Conservation (phyloP, 2,888 invertebrate genomes). For the Mythimna ferrago region DNA sequence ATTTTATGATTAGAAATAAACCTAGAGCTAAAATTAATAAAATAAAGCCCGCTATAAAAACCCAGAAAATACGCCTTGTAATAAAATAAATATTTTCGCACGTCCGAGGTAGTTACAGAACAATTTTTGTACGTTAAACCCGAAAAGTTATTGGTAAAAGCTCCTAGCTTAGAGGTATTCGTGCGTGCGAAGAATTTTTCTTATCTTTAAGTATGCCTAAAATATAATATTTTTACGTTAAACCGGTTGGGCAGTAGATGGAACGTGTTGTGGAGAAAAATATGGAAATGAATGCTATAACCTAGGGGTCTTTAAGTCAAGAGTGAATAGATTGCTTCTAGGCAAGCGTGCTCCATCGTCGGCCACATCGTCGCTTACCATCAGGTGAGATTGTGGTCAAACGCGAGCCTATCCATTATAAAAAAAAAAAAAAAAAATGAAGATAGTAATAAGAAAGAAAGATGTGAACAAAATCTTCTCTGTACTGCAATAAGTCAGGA, state of each 20-base stretch:
- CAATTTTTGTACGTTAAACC: constrained; percentile 29
- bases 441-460: neutral
- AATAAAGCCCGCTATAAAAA: neutral
- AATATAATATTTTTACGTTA: constrained; percentile 21
- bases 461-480: neutral
- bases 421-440: too few relatives aligned
- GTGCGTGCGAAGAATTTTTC: constrained; percentile 47
- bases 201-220: constrained; percentile 26
- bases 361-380: too few relatives aligned
- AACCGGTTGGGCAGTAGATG: constrained; percentile 3
- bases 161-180: constrained; percentile 25
- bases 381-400: too few relatives aligned
- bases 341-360: too few relatives aligned
- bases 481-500: too few relatives aligned
- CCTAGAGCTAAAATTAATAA: neutral
- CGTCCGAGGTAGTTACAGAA: constrained; percentile 23
- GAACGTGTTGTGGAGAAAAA: constrained; percentile 14
- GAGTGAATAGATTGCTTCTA: too few relatives aligned
- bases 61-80: neutral
- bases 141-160: constrained; percentile 45
- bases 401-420: too few relatives aligned
- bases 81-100: constrained; percentile 37
- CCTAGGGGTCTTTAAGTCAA: too few relatives aligned
- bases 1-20: too few relatives aligned
- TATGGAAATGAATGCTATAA: too few relatives aligned